phyloP scores from a whole-genome alignment of 1,140 invertebrate genomes.

The Nasonia longicornis region DNA sequence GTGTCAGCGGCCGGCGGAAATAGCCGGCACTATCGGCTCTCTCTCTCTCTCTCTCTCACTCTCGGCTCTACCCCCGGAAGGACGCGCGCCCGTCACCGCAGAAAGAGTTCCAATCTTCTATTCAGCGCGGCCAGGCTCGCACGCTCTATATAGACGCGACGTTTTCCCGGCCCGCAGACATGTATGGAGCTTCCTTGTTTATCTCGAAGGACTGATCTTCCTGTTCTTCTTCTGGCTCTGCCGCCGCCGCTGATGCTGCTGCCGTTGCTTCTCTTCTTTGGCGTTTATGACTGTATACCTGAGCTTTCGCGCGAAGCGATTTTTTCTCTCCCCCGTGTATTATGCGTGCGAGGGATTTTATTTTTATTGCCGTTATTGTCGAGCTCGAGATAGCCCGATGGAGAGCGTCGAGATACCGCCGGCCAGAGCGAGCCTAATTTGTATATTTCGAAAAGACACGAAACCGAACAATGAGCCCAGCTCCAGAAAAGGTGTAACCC shows the following conservation, averaged over 20 bases:
- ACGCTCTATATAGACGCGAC: not conserved
- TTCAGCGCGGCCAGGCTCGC: not conserved
- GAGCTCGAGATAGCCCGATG: not conserved
- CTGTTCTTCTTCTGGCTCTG: not conserved
- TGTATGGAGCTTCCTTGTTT: slow-evolving; percentile 1
- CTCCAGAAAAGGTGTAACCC: slow-evolving; percentile 24
- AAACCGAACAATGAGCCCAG: slow-evolving; percentile 1
- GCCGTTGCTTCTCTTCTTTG: not conserved
- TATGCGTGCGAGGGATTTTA: not conserved
- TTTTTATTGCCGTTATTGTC: not conserved
- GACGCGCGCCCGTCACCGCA: not conserved
- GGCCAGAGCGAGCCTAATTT: not conserved
- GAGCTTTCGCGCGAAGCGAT: not conserved
- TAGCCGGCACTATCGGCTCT: not conserved
- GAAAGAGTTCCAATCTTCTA: slow-evolving; percentile 3
- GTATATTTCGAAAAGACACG: slow-evolving; percentile 41
- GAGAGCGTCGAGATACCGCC: not conserved
- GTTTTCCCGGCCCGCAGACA: not conserved
- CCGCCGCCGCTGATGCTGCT: not conserved
- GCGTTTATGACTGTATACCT: not conserved
- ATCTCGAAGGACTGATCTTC: not conserved
- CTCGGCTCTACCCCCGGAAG: not conserved
- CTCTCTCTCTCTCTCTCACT: too few relatives aligned
- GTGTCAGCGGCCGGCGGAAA: not conserved
- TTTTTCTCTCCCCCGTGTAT: too few relatives aligned